Conservation (phyloP, 2,888 invertebrate species). For the Holacanthella duospinosa region DNA sequence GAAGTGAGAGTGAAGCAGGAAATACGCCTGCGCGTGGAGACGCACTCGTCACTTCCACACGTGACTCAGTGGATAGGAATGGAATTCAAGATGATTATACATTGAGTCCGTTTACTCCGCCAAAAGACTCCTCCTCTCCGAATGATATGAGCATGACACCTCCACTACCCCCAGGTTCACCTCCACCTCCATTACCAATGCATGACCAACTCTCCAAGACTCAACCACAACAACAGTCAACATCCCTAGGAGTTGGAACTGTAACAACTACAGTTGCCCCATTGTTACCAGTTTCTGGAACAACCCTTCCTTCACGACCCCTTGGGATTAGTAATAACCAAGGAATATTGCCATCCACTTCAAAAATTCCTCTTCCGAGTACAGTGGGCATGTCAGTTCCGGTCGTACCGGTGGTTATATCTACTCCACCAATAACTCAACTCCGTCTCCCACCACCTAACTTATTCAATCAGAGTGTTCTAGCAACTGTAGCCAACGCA, state of each 20-base stretch:
- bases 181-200: constrained; percentile 9
- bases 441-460: constrained; percentile 14
- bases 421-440: constrained; percentile 20
- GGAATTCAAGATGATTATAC: constrained; percentile 21
- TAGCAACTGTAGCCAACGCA: constrained; percentile 32
- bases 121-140: constrained; percentile 12
- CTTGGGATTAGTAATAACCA: constrained; percentile 26
- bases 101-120: constrained; percentile 10
- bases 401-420: constrained; percentile 21
- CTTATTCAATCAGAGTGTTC: constrained; percentile 19
- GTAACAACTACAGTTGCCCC: neutral
- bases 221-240: neutral
- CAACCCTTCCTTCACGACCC: constrained; percentile 5
- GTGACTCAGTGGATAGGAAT: constrained; percentile 27
- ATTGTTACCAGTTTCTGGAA: neutral
- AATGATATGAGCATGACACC: constrained; percentile 8
- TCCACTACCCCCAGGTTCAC: constrained; percentile 9
- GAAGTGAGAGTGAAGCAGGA: constrained; percentile 7
- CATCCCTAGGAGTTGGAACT: neutral
- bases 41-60: constrained; percentile 28
- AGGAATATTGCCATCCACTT: constrained; percentile 21
- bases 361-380: constrained; percentile 5
- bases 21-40: constrained; percentile 22
- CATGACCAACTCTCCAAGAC: neutral
- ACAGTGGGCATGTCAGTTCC: constrained; percentile 8